These are phyloP conservation scores for Papilio polyxenes DNA, from an alignment of 1,140 invertebrate species.

Conservation along the genomic window DNA sequence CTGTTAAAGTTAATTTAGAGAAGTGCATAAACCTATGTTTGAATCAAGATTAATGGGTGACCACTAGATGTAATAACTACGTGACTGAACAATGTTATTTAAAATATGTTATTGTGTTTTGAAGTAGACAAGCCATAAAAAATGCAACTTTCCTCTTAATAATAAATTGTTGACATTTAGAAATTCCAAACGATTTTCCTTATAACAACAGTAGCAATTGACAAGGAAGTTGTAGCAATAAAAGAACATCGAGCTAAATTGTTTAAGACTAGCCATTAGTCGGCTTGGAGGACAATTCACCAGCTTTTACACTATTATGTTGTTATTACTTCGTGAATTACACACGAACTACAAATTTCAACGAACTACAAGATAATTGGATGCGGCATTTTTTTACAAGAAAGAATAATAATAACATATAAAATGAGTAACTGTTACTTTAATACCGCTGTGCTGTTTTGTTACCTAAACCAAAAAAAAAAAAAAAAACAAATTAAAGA, in stretches of 20 bases:
- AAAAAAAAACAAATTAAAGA: no score
- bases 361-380: constrained; percentile 39
- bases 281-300: constrained; percentile 63
- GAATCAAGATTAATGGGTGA: no score
- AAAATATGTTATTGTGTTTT: neutral
- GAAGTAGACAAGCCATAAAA: neutral
- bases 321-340: constrained; percentile 67
- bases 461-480: no score
- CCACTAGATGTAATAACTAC: no score
- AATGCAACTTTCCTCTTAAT: neutral
- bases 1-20: no score
- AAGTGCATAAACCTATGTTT: no score
- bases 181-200: constrained; percentile 12
- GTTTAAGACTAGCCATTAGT: constrained; percentile 72
- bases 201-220: constrained; percentile 39
- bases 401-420: no score
- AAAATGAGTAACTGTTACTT: no score
- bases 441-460: no score
- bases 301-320: constrained; percentile 75
- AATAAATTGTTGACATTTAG: constrained; percentile 23
- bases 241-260: constrained; percentile 58
- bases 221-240: constrained; percentile 54
- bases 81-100: neutral
- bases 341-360: constrained; percentile 40
- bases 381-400: constrained; percentile 43